Evolutionary conservation across 2,888 invertebrate genomes (phyloP).

Genomic region (Herminia tarsipennalis): DNA sequence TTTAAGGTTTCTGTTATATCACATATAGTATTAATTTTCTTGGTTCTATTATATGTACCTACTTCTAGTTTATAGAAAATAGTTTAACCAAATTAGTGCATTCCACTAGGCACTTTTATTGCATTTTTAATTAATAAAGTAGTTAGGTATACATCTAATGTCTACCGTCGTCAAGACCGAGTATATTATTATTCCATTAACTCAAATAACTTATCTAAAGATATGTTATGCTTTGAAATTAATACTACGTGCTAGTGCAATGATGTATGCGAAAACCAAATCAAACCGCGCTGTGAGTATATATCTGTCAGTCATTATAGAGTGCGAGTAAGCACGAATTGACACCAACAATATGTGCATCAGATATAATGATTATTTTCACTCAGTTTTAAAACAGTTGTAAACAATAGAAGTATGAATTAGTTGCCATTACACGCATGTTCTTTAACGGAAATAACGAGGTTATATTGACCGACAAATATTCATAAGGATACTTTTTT

Average conservation of each 20-base stretch:
- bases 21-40: constrained; percentile 17
- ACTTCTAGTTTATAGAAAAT: no score
- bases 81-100: not conserved
- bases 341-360: not conserved
- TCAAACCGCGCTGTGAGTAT: constrained; percentile 36
- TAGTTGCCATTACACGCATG: not conserved
- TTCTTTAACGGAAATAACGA: not conserved
- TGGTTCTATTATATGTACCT: constrained; percentile 22
- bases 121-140: not conserved
- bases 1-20: constrained; percentile 37
- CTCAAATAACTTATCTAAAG: no score
- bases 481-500: no score
- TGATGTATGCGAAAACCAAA: constrained; percentile 24
- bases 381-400: not conserved
- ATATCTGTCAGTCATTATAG: constrained; percentile 4
- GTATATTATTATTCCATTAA: no score
- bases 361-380: not conserved
- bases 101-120: constrained; percentile 4
- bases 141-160: no score
- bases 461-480: no score
- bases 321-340: no score
- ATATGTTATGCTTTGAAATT: no score
- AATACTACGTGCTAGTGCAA: no score
- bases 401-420: not conserved
- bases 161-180: no score